Evolutionary conservation across 1,140 invertebrate genomes (phyloP), one percentile per base, ranked within the genome.

Genomic region (Drosophila eugracilis): DNA sequence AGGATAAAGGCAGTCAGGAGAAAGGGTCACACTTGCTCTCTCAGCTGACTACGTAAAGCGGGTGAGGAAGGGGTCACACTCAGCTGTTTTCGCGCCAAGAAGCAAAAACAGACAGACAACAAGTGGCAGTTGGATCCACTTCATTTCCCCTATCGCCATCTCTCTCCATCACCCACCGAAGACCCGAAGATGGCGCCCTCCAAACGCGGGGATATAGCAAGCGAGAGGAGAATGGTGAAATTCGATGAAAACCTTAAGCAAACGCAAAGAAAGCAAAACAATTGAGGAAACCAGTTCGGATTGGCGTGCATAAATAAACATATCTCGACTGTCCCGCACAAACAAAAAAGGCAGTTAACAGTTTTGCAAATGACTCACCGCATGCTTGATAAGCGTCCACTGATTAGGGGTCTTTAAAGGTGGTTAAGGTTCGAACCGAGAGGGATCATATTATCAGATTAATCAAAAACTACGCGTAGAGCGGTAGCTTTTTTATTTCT

Each of bases 281-380:
- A 63, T n/a, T 21, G 15, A 12, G 19, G 19, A 41, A 78, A 57
- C 49, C 30, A 22, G 37, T 45, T 63, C 36, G 7, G 37, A 17
- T 55, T 30, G 53, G 41, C 45, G 36, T 53, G 45, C 48, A 65
- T 44, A 65, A 42, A 30, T 71, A 17, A 54, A 55, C 58, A 74
- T 74, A 73, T 73, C 30, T 63, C 17, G 14, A 17, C 53, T 34
- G 42, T 14, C 37, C 14, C 28, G 45, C 34, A 14, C 62, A 81
- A 59, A 74, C 49, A 73, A 42, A 67, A 49, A 44, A 26, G 52
- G 54, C 41, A 53, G 39, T 54, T 78, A 59, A 70, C 24, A 26
- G 28, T 70, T 60, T 81, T 78, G 67, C 54, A 52, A 34, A 69
- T 84, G 80, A 84, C 81, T 84, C 80, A 84, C 80, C 81, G 71